Evolutionary conservation across 1,140 invertebrate species (phyloP).

Genomic region (Cyphomyrmex costatus): DNA sequence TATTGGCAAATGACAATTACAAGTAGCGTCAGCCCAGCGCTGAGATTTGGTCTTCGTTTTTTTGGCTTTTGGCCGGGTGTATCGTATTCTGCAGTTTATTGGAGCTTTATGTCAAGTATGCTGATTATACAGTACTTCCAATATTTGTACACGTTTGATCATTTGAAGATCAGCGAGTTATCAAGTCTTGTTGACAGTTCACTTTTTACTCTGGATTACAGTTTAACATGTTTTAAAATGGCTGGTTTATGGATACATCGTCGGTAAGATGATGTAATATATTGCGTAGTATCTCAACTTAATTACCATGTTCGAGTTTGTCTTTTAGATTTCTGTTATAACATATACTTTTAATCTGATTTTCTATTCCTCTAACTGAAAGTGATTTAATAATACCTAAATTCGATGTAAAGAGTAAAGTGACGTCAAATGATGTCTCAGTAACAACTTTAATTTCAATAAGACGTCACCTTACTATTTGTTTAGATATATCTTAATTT

Average conservation of each 20-base stretch:
- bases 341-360: not conserved
- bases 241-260: constrained; percentile 17
- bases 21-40: constrained; percentile 1
- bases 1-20: constrained; percentile 5
- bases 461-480: no score
- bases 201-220: not conserved
- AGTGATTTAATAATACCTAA: no score
- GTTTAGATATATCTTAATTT: no score
- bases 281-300: no score
- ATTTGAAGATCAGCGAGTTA: no score
- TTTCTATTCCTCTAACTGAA: not conserved
- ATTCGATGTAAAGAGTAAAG: no score
- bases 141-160: constrained; percentile 15
- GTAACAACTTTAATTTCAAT: no score
- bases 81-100: not conserved
- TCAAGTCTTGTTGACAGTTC: no score
- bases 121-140: constrained; percentile 24
- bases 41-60: constrained; percentile 20
- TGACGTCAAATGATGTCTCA: no score
- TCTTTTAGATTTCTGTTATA: not conserved
- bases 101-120: not conserved
- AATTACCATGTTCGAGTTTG: not conserved
- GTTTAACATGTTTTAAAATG: constrained; percentile 17
- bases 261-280: constrained; percentile 26
- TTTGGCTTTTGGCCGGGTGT: constrained; percentile 13